These are phyloP conservation scores for Holothuria glaberrima DNA, from an alignment of 35 echinoderm and acorn worm species.

Conservation along the genomic window DNA sequence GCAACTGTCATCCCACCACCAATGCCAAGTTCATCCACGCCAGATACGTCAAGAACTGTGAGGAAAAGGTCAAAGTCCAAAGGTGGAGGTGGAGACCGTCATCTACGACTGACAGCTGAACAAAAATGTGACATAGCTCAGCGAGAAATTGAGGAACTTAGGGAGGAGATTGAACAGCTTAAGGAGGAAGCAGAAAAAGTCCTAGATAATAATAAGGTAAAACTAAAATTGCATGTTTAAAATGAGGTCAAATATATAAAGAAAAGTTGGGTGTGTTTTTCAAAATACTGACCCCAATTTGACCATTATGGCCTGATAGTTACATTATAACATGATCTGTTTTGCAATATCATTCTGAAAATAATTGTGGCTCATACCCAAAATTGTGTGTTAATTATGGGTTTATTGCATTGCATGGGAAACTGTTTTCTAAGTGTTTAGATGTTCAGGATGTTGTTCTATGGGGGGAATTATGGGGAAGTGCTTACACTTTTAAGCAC, in stretches of 20 bases:
- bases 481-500: neutral
- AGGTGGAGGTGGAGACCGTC: constrained; percentile 86
- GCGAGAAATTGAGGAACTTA: constrained; percentile 93
- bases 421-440: no score
- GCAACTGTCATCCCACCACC: constrained; percentile 66
- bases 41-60: constrained; percentile 76
- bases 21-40: constrained; percentile 78
- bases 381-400: no score
- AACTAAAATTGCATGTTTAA: neutral
- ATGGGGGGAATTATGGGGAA: neutral
- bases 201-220: constrained; percentile 93
- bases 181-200: constrained; percentile 97
- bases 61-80: constrained; percentile 94
- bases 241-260: neutral
- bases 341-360: neutral
- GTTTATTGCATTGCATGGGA: neutral
- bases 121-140: constrained; percentile 99
- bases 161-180: constrained; percentile 97
- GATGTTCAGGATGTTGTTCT: no score
- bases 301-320: no score
- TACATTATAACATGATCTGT: no score
- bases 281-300: no score
- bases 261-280: no score
- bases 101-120: constrained; percentile 89
- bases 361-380: no score